Conservation (phyloP, 2,113 vertebrate genomes). For the Emydura subglobosa region DNA sequence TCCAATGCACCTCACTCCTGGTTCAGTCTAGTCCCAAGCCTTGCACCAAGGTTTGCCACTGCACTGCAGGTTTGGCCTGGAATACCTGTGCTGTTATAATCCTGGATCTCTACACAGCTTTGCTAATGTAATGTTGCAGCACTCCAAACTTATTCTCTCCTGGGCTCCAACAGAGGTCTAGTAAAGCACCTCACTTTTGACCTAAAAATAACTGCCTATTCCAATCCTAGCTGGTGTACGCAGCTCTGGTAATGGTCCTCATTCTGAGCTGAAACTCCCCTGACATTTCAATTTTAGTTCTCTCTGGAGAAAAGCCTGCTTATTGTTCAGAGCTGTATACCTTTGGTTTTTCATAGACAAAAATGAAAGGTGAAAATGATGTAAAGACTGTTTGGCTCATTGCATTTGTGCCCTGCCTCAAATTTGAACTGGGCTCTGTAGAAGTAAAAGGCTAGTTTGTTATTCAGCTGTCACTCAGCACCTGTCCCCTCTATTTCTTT, state of each 20-base stretch:
- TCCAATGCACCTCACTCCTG: not conserved
- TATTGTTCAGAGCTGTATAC: not conserved
- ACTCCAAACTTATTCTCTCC: not conserved
- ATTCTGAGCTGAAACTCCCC: not conserved
- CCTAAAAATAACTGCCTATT: not conserved
- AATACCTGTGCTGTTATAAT: not conserved
- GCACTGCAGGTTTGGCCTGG: not conserved
- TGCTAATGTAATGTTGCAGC: not conserved
- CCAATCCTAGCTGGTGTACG: not conserved
- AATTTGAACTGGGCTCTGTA: not conserved
- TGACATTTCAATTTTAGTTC: not conserved
- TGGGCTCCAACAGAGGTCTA: not conserved
- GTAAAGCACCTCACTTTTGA: not conserved
- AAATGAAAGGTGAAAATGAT: not conserved
- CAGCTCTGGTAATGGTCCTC: not conserved
- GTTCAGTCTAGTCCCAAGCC: not conserved
- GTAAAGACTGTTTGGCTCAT: not conserved
- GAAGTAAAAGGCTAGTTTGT: not conserved
- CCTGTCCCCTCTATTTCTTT: not conserved
- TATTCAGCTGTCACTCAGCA: not conserved
- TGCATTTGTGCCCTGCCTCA: not conserved
- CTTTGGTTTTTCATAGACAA: not conserved
- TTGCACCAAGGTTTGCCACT: not conserved
- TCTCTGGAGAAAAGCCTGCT: not conserved
- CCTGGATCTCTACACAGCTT: not conserved